Percentiles rank a stretch among this genome's conserved stretches.
Conservation (phyloP, 1,140 invertebrate genomes). For the Colletes gigas region DNA sequence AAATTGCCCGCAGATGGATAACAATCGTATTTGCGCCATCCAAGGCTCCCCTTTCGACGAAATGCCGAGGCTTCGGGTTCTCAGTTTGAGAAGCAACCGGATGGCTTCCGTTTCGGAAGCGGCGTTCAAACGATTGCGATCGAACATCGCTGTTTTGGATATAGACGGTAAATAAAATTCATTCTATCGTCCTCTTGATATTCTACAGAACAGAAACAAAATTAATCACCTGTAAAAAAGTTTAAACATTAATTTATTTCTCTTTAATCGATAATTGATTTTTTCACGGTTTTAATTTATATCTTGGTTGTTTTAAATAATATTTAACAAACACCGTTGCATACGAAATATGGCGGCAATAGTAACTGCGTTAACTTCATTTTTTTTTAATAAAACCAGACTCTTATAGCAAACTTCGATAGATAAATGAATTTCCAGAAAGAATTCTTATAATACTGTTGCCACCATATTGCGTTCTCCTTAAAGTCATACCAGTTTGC, state of each 20-base stretch:
- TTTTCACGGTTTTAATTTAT: too few relatives aligned
- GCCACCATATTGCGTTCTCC: too few relatives aligned
- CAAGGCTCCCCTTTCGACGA: conserved; percentile 88
- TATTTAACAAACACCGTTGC: not conserved
- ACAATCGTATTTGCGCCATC: conserved; percentile 87
- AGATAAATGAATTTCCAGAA: too few relatives aligned
- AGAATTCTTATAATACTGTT: too few relatives aligned
- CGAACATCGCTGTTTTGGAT: conserved; percentile 91
- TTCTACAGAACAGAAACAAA: not conserved
- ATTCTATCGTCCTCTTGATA: not conserved
- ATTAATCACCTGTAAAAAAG: too few relatives aligned
- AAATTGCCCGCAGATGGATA: conserved; percentile 82
- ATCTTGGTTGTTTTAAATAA: too few relatives aligned
- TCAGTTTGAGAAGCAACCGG: conserved; percentile 90
- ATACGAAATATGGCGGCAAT: not conserved
- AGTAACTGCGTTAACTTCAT: too few relatives aligned
- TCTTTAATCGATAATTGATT: too few relatives aligned
- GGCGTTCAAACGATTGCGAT: conserved; percentile 88
- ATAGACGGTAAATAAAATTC: conserved; percentile 86
- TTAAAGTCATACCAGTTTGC: too few relatives aligned
- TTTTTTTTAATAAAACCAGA: too few relatives aligned
- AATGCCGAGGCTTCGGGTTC: conserved; percentile 90
- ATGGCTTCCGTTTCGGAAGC: conserved; percentile 88
- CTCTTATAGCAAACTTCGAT: too few relatives aligned
- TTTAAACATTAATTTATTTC: too few relatives aligned